Conservation (phyloP, 2,113 vertebrate species). For the Aphyosemion australe region DNA sequence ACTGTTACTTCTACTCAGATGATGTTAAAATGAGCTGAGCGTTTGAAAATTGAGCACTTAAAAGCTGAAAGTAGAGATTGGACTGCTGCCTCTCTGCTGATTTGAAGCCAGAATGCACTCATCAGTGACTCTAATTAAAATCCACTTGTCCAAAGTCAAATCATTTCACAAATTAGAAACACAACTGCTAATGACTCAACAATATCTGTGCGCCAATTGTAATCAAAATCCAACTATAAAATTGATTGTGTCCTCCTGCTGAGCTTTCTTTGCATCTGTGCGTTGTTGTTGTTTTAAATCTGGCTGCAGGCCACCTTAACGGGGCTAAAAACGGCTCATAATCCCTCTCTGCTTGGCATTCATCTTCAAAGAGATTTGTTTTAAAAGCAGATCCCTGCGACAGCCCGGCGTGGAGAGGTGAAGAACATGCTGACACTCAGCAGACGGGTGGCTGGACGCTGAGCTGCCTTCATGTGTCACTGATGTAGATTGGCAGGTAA, state of each 20-base stretch:
- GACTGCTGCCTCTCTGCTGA: slow-evolving; percentile 26
- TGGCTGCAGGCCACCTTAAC: slow-evolving; percentile 42
- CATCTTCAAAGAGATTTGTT: slow-evolving; percentile 62
- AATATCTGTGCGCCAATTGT: not conserved
- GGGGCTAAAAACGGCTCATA: slow-evolving; percentile 61
- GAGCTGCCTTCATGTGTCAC: slow-evolving; percentile 9
- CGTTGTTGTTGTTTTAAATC: slow-evolving; percentile 12
- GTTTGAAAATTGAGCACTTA: slow-evolving; percentile 37
- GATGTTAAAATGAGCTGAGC: slow-evolving; percentile 34
- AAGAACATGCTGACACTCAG: slow-evolving; percentile 42
- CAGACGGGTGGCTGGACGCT: slow-evolving; percentile 30
- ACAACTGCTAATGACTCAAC: not conserved
- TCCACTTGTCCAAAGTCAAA: slow-evolving; percentile 19
- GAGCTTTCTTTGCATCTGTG: slow-evolving; percentile 10
- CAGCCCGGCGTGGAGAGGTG: slow-evolving; percentile 38
- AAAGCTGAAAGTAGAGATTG: slow-evolving; percentile 20
- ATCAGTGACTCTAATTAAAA: slow-evolving; percentile 21
- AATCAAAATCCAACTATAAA: not conserved
- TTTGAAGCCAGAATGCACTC: slow-evolving; percentile 21
- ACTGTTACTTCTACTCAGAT: slow-evolving; percentile 13
- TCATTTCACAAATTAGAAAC: slow-evolving; percentile 8
- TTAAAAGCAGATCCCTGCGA: slow-evolving; percentile 43
- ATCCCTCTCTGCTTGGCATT: slow-evolving; percentile 60
- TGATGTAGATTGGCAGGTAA: not conserved
- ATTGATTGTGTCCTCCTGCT: slow-evolving; percentile 5